These are phyloP conservation scores for Drosophila paranaensis DNA, from an alignment of 2,888 invertebrate genomes.

Conservation along the genomic window DNA sequence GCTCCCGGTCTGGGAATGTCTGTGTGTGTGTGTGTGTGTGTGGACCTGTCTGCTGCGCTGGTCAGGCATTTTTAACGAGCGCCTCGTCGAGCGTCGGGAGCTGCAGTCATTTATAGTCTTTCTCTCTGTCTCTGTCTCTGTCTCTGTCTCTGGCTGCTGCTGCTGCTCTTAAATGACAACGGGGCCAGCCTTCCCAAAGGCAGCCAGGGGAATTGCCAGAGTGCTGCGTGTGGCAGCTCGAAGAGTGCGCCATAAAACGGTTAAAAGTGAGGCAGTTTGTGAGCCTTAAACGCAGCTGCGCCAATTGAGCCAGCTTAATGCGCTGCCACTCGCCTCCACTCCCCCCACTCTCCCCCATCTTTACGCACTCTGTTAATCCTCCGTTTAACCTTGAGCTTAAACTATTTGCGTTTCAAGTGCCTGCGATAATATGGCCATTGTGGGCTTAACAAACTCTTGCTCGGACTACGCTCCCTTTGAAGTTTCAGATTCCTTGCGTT, in stretches of 20 bases:
- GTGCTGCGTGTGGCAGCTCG: slow-evolving; percentile 42
- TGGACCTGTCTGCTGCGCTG: slow-evolving; percentile 33
- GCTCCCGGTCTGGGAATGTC: slow-evolving; percentile 23
- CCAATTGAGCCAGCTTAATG: slow-evolving; percentile 29
- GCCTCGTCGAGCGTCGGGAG: slow-evolving; percentile 51
- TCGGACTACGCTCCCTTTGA: background rate
- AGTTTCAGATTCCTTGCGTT: background rate
- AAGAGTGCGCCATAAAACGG: slow-evolving; percentile 52
- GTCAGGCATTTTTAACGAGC: slow-evolving; percentile 64
- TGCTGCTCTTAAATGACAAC: slow-evolving; percentile 56
- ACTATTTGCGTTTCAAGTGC: slow-evolving; percentile 24
- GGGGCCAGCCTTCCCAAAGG: slow-evolving; percentile 7
- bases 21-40: background rate
- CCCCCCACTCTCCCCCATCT: background rate
- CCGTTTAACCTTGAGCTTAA: slow-evolving; percentile 52
- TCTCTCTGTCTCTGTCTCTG: background rate
- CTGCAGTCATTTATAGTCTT: slow-evolving; percentile 61
- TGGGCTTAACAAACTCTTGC: background rate
- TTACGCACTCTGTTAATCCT: slow-evolving; percentile 42
- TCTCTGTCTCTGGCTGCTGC: slow-evolving; percentile 9
- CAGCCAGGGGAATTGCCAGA: slow-evolving; percentile 39
- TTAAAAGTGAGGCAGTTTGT: slow-evolving; percentile 56
- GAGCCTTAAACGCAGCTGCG: slow-evolving; percentile 49
- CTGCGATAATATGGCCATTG: slow-evolving; percentile 15
- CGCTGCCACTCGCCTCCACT: slow-evolving; percentile 9